Percentiles rank a stretch among this genome's conserved stretches.
Evolutionary conservation across 2,888 invertebrate genomes (phyloP).

Genomic region (Xanthia togata): DNA sequence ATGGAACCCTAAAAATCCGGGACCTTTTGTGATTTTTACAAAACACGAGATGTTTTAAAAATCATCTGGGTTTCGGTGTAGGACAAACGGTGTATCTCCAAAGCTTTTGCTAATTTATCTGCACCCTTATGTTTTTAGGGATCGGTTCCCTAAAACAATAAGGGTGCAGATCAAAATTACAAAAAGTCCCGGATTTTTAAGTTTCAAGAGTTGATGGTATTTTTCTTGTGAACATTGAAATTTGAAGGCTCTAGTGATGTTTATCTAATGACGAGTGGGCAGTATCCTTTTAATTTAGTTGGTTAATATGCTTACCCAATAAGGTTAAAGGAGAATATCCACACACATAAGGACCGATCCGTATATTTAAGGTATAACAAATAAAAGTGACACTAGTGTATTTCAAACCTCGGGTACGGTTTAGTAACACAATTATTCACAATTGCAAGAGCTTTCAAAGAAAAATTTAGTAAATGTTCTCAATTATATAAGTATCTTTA

Average conservation of each 20-base stretch:
- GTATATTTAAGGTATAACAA: too few species aligned
- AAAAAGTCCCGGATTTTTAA: too few species aligned
- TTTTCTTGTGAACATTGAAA: constrained; percentile 27
- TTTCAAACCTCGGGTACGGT: background rate
- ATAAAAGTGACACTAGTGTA: background rate
- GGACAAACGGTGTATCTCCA: constrained; percentile 13
- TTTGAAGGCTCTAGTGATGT: background rate
- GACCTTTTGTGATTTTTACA: constrained; percentile 40
- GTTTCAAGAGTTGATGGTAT: constrained; percentile 28
- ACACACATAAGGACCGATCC: too few species aligned
- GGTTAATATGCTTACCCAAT: background rate
- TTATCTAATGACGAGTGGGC: too few species aligned
- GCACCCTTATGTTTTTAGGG: constrained; percentile 23
- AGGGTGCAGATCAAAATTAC: too few species aligned
- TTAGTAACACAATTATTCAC: background rate
- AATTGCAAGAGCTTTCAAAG: background rate
- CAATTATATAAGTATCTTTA: too few species aligned
- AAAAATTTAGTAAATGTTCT: background rate
- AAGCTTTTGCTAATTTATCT: constrained; percentile 42
- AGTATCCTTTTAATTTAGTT: too few species aligned
- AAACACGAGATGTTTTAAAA: constrained; percentile 45
- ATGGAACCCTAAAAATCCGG: background rate
- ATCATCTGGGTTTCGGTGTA: constrained; percentile 24
- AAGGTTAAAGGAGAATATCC: background rate
- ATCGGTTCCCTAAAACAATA: too few species aligned